Evolutionary conservation across 2,113 vertebrate species (phyloP), one percentile per base, ranked within the genome.

Genomic region (Scomber japonicus): DNA sequence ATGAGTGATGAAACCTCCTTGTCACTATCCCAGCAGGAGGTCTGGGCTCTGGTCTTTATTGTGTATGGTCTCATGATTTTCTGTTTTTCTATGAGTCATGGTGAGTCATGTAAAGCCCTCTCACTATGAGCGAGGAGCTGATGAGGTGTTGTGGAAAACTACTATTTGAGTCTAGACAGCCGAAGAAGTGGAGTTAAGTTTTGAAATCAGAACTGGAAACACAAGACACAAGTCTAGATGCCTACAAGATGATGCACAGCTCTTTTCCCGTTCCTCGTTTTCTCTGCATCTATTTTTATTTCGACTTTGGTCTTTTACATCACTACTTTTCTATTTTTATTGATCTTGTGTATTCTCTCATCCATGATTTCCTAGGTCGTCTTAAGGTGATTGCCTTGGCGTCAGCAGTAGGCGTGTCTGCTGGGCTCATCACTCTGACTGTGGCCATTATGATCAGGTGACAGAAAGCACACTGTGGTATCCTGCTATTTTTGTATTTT

Each of bases 371-470:
- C 17, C 27, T 90, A 95, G 94, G 95, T 69, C 91, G 94, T 31
- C 87, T 96, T 14, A 96, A 95, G 87, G 93, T 92, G 63, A 94
- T 95, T 7, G 94, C 95, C 16, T 62, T 96, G 87, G 94, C 93
- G 0, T 95, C 95, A 60, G 95, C 94, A 3, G 92, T 96, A 59
- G 94, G 94, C 4, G 94, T 95, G 78, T 95, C 94, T 70, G 91
- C 93, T 3, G 94, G 85, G 10, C 94, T 96, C 83, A 95, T 96
- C 88, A 94, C 92, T 27, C 85, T 96, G n/a, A 96, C 95, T 0
- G 93, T 96, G 80, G 91, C 94, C 53, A 85, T 96, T 56, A 95
- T 96, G 94, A 95, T 96, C 88, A 96, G 95, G 94, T 95, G 86
- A 88, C 56, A 48, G 48, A 70, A 79, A 78, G 57, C 11, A 64